Conservation (phyloP, 2,797 vertebrate genomes). For the Schizopygopsis pylzovi region DNA sequence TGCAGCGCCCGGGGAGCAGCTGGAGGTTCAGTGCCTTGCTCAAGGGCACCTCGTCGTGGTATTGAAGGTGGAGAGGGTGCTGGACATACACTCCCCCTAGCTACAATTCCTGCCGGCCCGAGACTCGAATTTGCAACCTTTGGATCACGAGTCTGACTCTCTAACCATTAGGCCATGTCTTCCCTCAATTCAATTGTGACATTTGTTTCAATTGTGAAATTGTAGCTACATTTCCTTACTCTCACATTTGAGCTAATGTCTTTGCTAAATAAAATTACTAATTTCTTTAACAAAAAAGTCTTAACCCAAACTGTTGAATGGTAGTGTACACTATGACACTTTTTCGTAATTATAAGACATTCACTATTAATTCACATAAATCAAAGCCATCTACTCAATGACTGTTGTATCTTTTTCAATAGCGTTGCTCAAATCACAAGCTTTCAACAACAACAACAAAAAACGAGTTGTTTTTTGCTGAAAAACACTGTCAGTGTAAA, state of each 20-base stretch:
- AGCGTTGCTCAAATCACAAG: background rate
- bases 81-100: too few relatives aligned
- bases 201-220: background rate
- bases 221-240: background rate
- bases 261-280: background rate
- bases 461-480: background rate
- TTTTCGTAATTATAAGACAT: background rate
- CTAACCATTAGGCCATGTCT: too few relatives aligned
- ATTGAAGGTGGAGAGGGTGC: too few relatives aligned
- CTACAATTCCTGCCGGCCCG: too few relatives aligned
- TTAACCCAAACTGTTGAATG: background rate
- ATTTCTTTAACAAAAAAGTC: background rate
- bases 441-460: too few relatives aligned
- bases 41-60: too few relatives aligned
- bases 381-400: background rate
- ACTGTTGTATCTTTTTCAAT: background rate
- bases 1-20: too few relatives aligned
- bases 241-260: background rate
- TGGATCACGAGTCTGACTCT: too few relatives aligned
- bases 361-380: background rate
- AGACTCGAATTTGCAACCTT: too few relatives aligned
- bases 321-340: too few relatives aligned
- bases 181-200: too few relatives aligned
- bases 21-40: too few relatives aligned
- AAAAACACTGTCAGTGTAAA: background rate